Conservation (phyloP, 1,140 invertebrate species). For the Odontomachus brunneus region DNA sequence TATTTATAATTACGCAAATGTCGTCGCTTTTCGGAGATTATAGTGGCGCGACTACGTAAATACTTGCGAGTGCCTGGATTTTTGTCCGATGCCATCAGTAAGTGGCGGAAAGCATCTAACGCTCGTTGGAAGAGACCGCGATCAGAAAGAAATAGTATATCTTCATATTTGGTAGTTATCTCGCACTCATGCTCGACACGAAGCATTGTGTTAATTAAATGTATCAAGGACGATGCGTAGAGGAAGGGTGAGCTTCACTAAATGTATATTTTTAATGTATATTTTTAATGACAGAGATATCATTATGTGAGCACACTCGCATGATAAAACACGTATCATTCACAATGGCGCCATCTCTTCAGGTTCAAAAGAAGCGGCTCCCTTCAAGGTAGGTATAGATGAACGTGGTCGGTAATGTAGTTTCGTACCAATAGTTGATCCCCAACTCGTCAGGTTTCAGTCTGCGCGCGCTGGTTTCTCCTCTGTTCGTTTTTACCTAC, state of each 20-base stretch:
- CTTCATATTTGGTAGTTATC: slow-evolving; percentile 58
- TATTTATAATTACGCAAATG: slow-evolving; percentile 73
- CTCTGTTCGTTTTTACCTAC: background rate
- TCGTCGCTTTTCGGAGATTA: slow-evolving; percentile 77
- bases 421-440: slow-evolving; percentile 29
- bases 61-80: slow-evolving; percentile 76
- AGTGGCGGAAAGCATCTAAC: slow-evolving; percentile 55
- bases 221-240: background rate
- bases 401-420: slow-evolving; percentile 22
- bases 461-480: background rate
- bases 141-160: slow-evolving; percentile 72
- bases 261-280: slow-evolving; percentile 34
- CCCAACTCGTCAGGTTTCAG: background rate
- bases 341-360: slow-evolving; percentile 33
- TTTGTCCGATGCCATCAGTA: slow-evolving; percentile 75
- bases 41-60: slow-evolving; percentile 77
- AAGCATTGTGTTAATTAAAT: slow-evolving; percentile 62
- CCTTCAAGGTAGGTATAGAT: background rate
- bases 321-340: slow-evolving; percentile 10
- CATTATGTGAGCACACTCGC: background rate
- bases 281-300: slow-evolving; percentile 31
- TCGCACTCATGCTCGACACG: slow-evolving; percentile 74
- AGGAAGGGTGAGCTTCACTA: background rate
- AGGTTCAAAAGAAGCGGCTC: background rate
- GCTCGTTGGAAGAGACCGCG: slow-evolving; percentile 57